These are phyloP conservation scores for Bucco capensis DNA, from an alignment of 2,113 vertebrate species.

Conservation along the genomic window DNA sequence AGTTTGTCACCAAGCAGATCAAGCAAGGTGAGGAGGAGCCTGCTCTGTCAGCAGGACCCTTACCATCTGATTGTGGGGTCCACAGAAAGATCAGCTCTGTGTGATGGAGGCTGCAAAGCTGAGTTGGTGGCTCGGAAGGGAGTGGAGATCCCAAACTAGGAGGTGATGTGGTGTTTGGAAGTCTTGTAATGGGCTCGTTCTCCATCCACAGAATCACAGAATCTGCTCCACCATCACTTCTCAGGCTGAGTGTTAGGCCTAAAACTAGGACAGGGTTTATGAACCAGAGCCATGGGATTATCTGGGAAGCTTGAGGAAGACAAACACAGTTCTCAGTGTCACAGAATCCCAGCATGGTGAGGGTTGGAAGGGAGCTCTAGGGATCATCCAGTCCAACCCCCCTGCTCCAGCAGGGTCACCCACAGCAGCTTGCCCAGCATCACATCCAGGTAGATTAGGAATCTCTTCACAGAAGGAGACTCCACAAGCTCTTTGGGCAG, in stretches of 20 bases:
- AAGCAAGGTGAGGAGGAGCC: constrained; percentile 77
- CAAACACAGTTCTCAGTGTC: not conserved
- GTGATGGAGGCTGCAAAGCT: not conserved
- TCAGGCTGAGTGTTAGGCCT: not conserved
- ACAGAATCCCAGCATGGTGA: too few species aligned
- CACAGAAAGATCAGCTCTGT: too few species aligned
- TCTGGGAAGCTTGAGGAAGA: not conserved
- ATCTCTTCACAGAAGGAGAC: too few species aligned
- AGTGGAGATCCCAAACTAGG: not conserved
- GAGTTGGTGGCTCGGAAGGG: not conserved
- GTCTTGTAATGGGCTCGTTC: too few species aligned
- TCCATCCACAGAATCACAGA: not conserved
- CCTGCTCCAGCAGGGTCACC: too few species aligned
- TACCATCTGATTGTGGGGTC: not conserved
- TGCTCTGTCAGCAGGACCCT: not conserved
- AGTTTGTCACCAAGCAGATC: constrained; percentile 88
- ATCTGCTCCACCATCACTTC: not conserved
- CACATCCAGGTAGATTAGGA: too few species aligned
- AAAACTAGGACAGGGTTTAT: not conserved
- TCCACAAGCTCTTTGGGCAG: too few species aligned
- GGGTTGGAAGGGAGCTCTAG: too few species aligned
- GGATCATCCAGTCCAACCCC: too few species aligned
- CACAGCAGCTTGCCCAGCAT: too few species aligned
- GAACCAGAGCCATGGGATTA: not conserved
- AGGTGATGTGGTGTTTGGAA: not conserved